These are phyloP conservation scores for Squalus acanthias DNA, from an alignment of 2,797 vertebrate species.

Conservation along the genomic window DNA sequence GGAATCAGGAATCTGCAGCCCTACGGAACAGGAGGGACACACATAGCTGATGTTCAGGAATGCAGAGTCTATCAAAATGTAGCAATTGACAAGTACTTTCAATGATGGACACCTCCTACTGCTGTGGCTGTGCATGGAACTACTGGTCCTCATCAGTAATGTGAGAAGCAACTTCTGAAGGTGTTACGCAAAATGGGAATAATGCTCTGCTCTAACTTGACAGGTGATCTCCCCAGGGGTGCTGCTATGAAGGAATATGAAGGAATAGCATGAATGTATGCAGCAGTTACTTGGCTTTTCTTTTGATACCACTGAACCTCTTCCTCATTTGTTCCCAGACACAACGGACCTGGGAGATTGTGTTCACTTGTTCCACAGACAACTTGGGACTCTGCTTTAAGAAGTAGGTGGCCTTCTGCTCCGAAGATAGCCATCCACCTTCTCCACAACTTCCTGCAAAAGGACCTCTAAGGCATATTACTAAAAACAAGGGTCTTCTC, in stretches of 20 bases:
- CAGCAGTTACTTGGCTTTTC: not conserved
- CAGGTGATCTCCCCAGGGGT: not conserved
- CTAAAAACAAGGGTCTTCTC: not conserved
- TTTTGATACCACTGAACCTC: not conserved
- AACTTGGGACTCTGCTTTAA: not conserved
- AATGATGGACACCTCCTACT: not conserved
- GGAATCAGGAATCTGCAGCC: not conserved
- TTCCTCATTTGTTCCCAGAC: not conserved
- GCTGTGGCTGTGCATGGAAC: not conserved
- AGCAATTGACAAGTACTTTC: not conserved
- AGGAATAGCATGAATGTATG: not conserved
- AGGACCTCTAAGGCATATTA: not conserved
- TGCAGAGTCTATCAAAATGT: not conserved
- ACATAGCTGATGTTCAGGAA: not conserved
- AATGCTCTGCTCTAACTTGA: not conserved
- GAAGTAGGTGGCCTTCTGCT: not conserved
- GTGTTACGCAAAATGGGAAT: not conserved
- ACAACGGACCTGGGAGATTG: not conserved
- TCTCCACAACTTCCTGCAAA: not conserved
- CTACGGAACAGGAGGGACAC: not conserved
- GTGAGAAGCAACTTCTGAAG: not conserved
- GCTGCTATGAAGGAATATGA: not conserved
- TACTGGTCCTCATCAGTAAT: not conserved
- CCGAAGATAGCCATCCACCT: not conserved
- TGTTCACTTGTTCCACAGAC: not conserved